Conservation (phyloP, 2,888 invertebrate species). For the Parelbella ahira region DNA sequence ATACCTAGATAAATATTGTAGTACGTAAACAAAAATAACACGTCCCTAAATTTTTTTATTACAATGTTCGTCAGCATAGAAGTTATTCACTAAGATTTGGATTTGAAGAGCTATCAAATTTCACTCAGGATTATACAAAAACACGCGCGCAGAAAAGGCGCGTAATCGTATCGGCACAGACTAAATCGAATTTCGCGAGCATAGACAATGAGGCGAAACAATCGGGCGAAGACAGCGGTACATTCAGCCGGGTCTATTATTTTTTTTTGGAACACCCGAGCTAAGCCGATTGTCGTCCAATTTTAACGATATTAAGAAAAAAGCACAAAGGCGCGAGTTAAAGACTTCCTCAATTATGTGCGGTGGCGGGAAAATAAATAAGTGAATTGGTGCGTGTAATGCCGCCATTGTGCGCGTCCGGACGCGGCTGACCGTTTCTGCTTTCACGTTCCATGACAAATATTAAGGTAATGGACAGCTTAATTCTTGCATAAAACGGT, state of each 20-base stretch:
- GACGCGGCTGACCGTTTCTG: constrained; percentile 24
- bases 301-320: constrained; percentile 41
- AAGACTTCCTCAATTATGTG: constrained; percentile 71
- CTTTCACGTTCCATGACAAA: constrained; percentile 20
- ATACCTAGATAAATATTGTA: no score
- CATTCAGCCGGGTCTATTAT: constrained; percentile 30
- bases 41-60: constrained; percentile 8
- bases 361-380: constrained; percentile 52
- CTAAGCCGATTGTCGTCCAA: constrained; percentile 40
- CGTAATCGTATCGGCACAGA: constrained; percentile 38
- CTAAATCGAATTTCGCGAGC: constrained; percentile 41
- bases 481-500: constrained; percentile 12
- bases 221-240: constrained; percentile 28
- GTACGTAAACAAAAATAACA: no score
- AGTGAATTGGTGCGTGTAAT: constrained; percentile 29
- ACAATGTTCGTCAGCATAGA: no score
- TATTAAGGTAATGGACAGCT: constrained; percentile 22
- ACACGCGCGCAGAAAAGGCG: constrained; percentile 30
- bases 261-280: constrained; percentile 33
- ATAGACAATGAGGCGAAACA: constrained; percentile 40
- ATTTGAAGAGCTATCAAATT: constrained; percentile 28
- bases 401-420: constrained; percentile 25
- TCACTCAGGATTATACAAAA: constrained; percentile 31
- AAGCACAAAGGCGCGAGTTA: constrained; percentile 45
- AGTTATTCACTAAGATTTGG: constrained; percentile 18